Conservation (phyloP, 2,113 vertebrate genomes). For the Camelus dromedarius region DNA sequence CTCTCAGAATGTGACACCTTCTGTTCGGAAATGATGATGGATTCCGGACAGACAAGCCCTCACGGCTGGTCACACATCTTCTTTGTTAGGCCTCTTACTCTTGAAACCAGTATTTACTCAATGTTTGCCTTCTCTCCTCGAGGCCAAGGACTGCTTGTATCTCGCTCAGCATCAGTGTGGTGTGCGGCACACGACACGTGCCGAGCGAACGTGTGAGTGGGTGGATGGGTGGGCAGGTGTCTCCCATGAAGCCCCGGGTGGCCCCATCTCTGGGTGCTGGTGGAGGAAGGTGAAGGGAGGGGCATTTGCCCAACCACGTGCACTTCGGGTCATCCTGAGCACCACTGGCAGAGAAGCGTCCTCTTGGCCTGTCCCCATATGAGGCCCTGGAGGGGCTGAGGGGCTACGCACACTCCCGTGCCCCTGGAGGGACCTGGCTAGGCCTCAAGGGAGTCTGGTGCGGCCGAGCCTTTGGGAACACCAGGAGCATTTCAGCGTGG, state of each 20-base stretch:
- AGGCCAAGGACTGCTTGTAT: not conserved
- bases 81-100: not conserved
- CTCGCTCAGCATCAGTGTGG: not conserved
- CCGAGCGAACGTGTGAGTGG: not conserved
- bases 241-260: not conserved
- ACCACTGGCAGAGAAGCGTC: not conserved
- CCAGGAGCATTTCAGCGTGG: not conserved
- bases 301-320: not conserved
- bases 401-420: not conserved
- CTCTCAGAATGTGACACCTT: not conserved
- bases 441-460: not conserved
- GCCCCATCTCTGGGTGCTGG: not conserved
- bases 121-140: not conserved
- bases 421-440: not conserved
- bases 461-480: not conserved
- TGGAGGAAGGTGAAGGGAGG: not conserved
- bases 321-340: not conserved
- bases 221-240: not conserved
- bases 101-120: not conserved
- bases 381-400: not conserved
- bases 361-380: not conserved
- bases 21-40: not conserved
- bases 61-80: not conserved
- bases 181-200: not conserved
- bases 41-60: not conserved